phyloP scores from a whole-genome alignment of 2,797 vertebrate species.

The Cossypha caffra region DNA sequence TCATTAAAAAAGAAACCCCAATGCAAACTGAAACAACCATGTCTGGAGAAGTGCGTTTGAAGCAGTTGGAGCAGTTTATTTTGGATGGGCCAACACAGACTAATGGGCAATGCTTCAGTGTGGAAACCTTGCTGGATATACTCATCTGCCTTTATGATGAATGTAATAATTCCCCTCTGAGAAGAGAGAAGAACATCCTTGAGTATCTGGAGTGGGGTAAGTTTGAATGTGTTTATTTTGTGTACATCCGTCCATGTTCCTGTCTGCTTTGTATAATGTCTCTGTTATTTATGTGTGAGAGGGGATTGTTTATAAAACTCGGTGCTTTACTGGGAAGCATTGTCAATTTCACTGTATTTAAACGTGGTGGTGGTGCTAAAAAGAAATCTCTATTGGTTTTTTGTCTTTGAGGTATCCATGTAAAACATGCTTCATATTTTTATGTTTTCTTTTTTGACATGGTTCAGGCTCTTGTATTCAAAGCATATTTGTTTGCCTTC shows the following conservation, averaged over 20 bases:
- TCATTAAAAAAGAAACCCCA: constrained; percentile 55
- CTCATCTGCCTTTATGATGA: constrained; percentile 98
- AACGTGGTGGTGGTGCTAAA: neutral
- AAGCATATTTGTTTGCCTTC: neutral
- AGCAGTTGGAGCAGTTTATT: constrained; percentile 96
- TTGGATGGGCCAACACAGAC: constrained; percentile 91
- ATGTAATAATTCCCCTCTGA: constrained; percentile 94
- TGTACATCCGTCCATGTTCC: neutral
- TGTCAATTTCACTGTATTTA: neutral
- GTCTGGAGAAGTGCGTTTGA: constrained; percentile 98
- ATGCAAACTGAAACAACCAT: constrained; percentile 79
- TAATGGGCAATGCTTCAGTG: constrained; percentile 90
- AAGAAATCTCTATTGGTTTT: neutral
- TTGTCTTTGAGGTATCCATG: neutral
- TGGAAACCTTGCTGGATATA: constrained; percentile 96
- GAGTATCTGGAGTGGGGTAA: constrained; percentile 99
- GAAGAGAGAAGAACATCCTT: constrained; percentile 94
- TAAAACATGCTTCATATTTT: neutral
- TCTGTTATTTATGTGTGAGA: constrained; percentile 3
- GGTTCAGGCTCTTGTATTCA: neutral
- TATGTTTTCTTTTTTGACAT: neutral
- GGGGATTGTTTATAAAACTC: neutral
- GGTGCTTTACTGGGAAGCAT: neutral
- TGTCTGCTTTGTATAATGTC: constrained; percentile 60
- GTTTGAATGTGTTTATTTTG: constrained; percentile 55